These are phyloP conservation scores for Andrena marginata DNA, from an alignment of 2,888 invertebrate genomes.

Conservation along the genomic window DNA sequence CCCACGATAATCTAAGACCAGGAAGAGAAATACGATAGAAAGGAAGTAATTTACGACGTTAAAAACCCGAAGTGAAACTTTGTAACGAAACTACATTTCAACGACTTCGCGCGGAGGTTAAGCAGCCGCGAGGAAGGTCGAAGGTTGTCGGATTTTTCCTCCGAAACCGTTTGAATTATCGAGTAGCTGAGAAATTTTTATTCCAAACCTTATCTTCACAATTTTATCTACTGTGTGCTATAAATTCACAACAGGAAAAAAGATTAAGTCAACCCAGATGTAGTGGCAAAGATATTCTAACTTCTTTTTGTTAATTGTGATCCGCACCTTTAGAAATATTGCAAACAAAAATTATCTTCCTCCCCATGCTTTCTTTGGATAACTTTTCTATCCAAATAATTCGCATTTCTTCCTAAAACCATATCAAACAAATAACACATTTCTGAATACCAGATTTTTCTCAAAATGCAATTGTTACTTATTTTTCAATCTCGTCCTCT, in stretches of 20 bases:
- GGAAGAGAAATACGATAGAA: constrained; percentile 34
- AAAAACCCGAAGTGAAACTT: constrained; percentile 26
- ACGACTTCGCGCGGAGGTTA: not conserved
- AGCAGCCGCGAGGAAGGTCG: not conserved
- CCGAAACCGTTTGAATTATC: not conserved
- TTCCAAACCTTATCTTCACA: not conserved
- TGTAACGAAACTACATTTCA: constrained; percentile 6
- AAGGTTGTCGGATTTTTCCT: constrained; percentile 3
- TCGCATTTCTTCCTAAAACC: too few species aligned
- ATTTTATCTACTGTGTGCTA: not conserved
- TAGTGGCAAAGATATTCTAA: not conserved
- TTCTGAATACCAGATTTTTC: too few species aligned
- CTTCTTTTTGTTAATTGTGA: not conserved
- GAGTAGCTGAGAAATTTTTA: not conserved
- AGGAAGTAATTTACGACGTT: constrained; percentile 38
- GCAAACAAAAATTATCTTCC: too few species aligned
- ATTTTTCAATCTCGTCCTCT: too few species aligned
- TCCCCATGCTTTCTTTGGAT: too few species aligned
- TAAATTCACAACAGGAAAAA: not conserved
- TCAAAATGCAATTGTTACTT: too few species aligned
- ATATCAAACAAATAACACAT: too few species aligned
- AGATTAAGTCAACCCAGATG: not conserved
- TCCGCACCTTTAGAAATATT: not conserved
- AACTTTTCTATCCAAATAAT: too few species aligned
- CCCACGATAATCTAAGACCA: constrained; percentile 22